Conservation (phyloP, 2,797 vertebrate genomes). For the Merluccius polli region DNA sequence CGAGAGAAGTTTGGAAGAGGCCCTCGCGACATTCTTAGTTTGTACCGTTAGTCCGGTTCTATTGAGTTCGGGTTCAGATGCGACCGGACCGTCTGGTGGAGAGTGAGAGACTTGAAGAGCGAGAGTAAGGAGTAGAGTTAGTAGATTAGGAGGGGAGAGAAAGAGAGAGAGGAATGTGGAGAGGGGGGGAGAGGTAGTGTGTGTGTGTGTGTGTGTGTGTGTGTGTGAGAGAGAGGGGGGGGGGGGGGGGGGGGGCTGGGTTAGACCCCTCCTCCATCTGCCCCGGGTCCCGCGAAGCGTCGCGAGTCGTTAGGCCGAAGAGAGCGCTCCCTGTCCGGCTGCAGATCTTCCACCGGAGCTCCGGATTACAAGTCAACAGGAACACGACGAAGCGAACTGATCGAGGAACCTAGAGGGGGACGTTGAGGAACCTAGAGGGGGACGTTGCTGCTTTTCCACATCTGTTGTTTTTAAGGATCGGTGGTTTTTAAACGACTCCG, state of each 20-base stretch:
- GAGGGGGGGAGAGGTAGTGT: neutral
- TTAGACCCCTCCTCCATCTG: no score
- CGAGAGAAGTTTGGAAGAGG: neutral
- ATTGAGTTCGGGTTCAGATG: neutral
- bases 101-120: neutral
- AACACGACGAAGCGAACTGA: neutral
- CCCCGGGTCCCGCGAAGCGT: no score
- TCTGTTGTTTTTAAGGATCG: neutral
- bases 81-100: no score
- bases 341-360: neutral
- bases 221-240: neutral
- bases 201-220: no score
- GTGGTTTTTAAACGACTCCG: neutral
- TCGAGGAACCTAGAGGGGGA: neutral
- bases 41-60: neutral
- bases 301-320: neutral
- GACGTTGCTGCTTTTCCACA: neutral
- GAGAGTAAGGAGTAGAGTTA: neutral
- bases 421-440: neutral
- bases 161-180: neutral
- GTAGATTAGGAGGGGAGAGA: neutral
- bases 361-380: no score
- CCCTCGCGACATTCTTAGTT: neutral
- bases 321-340: neutral
- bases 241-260: neutral